A percentile compares a stretch with the other conserved stretches of the same genome.
These are phyloP conservation scores for Agriotes lineatus DNA, from an alignment of 2,888 invertebrate species.

Conservation along the genomic window DNA sequence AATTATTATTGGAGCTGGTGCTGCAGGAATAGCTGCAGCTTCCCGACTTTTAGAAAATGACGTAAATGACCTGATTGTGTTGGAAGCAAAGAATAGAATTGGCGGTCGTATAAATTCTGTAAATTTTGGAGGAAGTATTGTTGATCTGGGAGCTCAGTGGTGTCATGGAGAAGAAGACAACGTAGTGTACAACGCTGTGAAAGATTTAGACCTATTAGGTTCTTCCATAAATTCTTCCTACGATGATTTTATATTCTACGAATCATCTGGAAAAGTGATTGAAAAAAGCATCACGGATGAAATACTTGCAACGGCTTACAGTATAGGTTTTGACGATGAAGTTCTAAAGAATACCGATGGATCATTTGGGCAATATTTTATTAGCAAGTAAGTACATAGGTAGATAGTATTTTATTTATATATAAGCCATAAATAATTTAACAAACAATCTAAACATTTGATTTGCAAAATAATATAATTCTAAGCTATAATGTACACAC, in stretches of 20 bases:
- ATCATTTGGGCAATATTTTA: slow-evolving; percentile 60
- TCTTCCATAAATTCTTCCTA: slow-evolving; percentile 65
- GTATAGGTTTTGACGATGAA: slow-evolving; percentile 53
- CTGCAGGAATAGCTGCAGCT: slow-evolving; percentile 71
- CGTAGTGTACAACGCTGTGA: slow-evolving; percentile 60
- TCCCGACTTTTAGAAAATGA: slow-evolving; percentile 66
- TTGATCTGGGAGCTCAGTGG: slow-evolving; percentile 63
- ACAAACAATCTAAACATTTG: too few relatives aligned
- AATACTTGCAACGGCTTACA: slow-evolving; percentile 52
- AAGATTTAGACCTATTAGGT: slow-evolving; percentile 56
- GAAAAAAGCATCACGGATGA: slow-evolving; percentile 56
- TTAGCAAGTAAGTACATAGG: slow-evolving; percentile 57
- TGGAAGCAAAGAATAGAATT: slow-evolving; percentile 63
- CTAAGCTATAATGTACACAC: too few relatives aligned
- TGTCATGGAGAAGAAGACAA: slow-evolving; percentile 64
- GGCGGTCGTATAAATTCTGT: slow-evolving; percentile 59
- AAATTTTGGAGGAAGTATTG: slow-evolving; percentile 46
- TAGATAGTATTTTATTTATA: too few relatives aligned
- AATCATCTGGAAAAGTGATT: slow-evolving; percentile 54
- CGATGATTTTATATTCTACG: slow-evolving; percentile 55
- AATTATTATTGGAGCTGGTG: slow-evolving; percentile 72
- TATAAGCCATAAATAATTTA: too few relatives aligned
- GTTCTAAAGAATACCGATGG: slow-evolving; percentile 47
- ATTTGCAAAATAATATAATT: too few relatives aligned
- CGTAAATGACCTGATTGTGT: slow-evolving; percentile 66